Evolutionary conservation across 2,888 invertebrate genomes (phyloP), one percentile per base, ranked within the genome.

Genomic region (Cerastis leucographa): DNA sequence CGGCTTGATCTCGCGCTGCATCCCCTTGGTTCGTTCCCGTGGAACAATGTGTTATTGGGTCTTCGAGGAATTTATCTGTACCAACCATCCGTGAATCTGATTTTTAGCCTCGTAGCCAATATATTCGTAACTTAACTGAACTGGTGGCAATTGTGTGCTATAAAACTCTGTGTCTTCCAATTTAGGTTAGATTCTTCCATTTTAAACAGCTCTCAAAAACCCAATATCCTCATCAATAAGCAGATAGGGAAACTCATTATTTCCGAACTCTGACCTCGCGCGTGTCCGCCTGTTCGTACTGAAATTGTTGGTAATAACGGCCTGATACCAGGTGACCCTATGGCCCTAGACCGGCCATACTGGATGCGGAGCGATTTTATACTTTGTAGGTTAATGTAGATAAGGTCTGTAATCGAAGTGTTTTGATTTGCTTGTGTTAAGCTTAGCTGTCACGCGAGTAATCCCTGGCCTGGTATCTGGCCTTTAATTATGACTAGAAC

Each of bases 351-450:
- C 80, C 59, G 25, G 17, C 12, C 22, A 67, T 84, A 82, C 85
- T 82, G 85, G 81, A 67, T 84, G 70, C 40, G 17, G 25, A 46
- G 84, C 46, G 22, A 80, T 80, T 80, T 69, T 64, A 51, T 56
- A 65, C 56, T 80, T 73, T 73, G 54, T 80, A 84, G 81, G 85
- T 82, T 85, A 80, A 59, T 1, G 2, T 2, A 22, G 81, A 82
- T 82, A 84, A 71, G 19, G 62, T 22, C 2, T 29, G 51, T 56
- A 42, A 14, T 14, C 6, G 22, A 25, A 25, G 7, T 66, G 46
- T 54, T 61, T 22, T 69, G 49, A 68, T 56, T 44, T 29, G 29
- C 56, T 14, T 65, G 9, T n/a, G 12, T 35, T 40, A 12, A 22
- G 40, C 6, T 77, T 19, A 22, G 40, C 6, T 77, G 25, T 22